These are phyloP conservation scores for Falcaria lacertinaria DNA, from an alignment of 2,888 invertebrate genomes.

Conservation along the genomic window DNA sequence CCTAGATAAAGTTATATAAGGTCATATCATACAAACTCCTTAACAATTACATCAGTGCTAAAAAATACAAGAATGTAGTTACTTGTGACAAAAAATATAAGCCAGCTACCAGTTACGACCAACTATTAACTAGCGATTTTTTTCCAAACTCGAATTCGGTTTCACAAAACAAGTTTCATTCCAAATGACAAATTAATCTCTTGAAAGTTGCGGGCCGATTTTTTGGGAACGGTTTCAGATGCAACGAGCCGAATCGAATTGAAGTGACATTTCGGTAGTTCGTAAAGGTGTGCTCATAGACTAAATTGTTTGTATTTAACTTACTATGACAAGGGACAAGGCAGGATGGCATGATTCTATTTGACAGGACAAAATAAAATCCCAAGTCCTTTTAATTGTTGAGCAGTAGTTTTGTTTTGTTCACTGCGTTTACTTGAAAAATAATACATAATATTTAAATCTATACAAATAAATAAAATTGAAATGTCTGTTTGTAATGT, in stretches of 20 bases:
- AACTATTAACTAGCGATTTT: constrained; percentile 19
- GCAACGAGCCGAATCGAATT: constrained; percentile 63
- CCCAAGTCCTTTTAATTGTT: background rate
- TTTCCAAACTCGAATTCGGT: constrained; percentile 36
- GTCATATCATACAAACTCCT: too few species aligned
- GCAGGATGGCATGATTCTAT: background rate
- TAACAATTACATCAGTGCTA: too few species aligned
- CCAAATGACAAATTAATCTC: constrained; percentile 77
- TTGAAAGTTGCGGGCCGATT: constrained; percentile 56
- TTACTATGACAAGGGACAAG: constrained; percentile 10
- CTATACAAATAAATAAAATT: too few species aligned
- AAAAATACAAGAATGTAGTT: too few species aligned
- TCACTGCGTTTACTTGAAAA: too few species aligned
- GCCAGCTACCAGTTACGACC: background rate
- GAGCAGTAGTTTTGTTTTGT: too few species aligned
- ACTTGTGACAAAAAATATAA: background rate
- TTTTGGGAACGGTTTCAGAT: constrained; percentile 51
- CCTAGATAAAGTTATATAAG: too few species aligned
- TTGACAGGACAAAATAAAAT: background rate
- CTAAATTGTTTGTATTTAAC: constrained; percentile 8
- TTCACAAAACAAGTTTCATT: constrained; percentile 58
- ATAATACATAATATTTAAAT: too few species aligned
- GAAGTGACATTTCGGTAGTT: constrained; percentile 69
- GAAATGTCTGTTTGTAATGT: too few species aligned
- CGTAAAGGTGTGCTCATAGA: constrained; percentile 42